Evolutionary conservation across 2,888 invertebrate genomes (phyloP), one percentile per base, ranked within the genome.

Genomic region (Melanotus villosus): DNA sequence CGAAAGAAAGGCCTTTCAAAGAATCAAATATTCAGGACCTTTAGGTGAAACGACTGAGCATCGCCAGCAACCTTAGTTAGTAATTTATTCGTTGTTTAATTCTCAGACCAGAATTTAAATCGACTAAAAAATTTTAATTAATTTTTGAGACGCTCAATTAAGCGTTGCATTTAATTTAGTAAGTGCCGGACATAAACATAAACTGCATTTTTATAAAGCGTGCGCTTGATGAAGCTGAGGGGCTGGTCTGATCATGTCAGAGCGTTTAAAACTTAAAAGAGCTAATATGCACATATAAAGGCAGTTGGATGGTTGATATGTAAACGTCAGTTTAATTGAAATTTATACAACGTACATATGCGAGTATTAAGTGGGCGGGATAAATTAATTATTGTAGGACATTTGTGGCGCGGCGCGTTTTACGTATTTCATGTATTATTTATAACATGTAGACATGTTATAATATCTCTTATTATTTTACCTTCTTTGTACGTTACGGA

Each of bases 241-340:
- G 43, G 43, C 43, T 9, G 12, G n/a, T 23, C 10, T 58, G 23
- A 5, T 7, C 26, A 26, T n/a, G n/a, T 34, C 34, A n/a, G 12
- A 3, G 1, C 12, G 34, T 34, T 12, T 34, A 32, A 32, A 32
- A 1, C 1, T 32, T 34, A 34, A 34, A 12, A 34, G 12, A 12
- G 12, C 5, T 12, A 34, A 12, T n/a, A 34, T n/a, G 34, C 12
- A 34, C 34, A 34, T 34, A 45, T 45, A 47, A 36, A 50, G 23
- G 23, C 12, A 52, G 23, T 41, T 65, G 12, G 38, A 58, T 59
- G 50, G 63, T 63, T 57, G 57, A 62, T 50, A 64, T 63, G 50
- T 57, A 41, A 63, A 57, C 26, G 63, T 62, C 62, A 56, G 19
- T 34, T 57, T 68, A 68, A 68, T 68, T 68, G 63, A 58, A 63